Percentiles rank a stretch among this genome's conserved stretches.
Conservation (phyloP, 2,888 invertebrate species). For the Epirrhoe tristata region DNA sequence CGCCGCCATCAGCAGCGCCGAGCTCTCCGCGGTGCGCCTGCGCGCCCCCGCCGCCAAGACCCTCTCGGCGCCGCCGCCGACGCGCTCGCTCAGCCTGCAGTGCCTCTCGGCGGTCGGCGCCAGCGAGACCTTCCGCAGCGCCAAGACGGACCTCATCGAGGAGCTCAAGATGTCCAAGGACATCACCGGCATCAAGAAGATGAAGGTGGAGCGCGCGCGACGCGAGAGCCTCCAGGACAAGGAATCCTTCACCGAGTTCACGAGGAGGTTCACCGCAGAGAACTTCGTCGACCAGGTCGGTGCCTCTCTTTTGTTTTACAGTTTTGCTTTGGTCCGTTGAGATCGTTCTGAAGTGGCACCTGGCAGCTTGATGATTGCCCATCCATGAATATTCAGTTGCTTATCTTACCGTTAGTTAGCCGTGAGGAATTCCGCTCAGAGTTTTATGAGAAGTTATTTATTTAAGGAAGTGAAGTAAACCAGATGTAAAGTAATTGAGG, state of each 20-base stretch:
- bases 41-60: slow-evolving; percentile 92
- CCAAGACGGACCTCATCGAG: slow-evolving; percentile 95
- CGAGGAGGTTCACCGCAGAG: slow-evolving; percentile 92
- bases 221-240: slow-evolving; percentile 93
- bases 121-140: slow-evolving; percentile 88
- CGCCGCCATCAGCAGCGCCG: slow-evolving; percentile 95
- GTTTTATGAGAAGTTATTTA: slow-evolving; percentile 15
- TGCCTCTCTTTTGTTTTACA: slow-evolving; percentile 50
- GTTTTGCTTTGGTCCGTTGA: slow-evolving; percentile 35
- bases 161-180: slow-evolving; percentile 97
- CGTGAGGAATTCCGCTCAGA: slow-evolving; percentile 20
- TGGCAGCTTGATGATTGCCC: slow-evolving; percentile 22
- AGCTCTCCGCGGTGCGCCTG: slow-evolving; percentile 93
- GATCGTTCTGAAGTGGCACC: slow-evolving; percentile 42
- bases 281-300: slow-evolving; percentile 96
- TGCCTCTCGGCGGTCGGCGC: slow-evolving; percentile 86
- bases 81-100: slow-evolving; percentile 90
- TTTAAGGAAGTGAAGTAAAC: slow-evolving; percentile 5
- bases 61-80: slow-evolving; percentile 89
- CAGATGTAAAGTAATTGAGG: slow-evolving; percentile 13
- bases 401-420: slow-evolving; percentile 20
- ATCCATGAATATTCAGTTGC: slow-evolving; percentile 21
- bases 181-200: slow-evolving; percentile 96
- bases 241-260: slow-evolving; percentile 93
- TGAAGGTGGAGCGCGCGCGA: slow-evolving; percentile 95